phyloP scores from a whole-genome alignment of 2,888 invertebrate species.

The Pollenia griseotomentosa region DNA sequence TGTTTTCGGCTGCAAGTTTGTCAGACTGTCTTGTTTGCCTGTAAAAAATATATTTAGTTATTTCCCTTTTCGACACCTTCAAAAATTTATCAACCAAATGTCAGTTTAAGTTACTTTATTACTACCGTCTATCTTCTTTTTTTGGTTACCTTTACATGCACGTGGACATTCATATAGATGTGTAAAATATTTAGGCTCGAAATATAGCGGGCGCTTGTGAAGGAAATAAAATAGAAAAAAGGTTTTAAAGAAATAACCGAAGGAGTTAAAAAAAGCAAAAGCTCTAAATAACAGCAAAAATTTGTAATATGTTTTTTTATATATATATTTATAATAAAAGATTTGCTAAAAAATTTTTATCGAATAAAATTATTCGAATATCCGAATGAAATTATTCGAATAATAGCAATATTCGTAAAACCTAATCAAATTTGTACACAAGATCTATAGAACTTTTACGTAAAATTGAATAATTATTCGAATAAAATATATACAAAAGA shows the following conservation, averaged over 20 bases:
- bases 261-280: not conserved
- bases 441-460: too few species aligned
- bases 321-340: too few species aligned
- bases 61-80: conserved; percentile 67
- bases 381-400: not conserved
- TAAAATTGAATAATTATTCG: too few species aligned
- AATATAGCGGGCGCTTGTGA: conserved; percentile 30
- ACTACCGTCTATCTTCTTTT: conserved; percentile 63
- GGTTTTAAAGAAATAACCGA: not conserved
- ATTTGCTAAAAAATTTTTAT: too few species aligned
- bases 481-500: too few species aligned
- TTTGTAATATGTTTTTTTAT: too few species aligned
- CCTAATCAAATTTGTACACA: too few species aligned
- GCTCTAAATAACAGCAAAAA: not conserved
- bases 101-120: conserved; percentile 70
- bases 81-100: conserved; percentile 70
- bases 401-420: too few species aligned
- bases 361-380: not conserved
- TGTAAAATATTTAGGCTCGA: not conserved
- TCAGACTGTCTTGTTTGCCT: not conserved
- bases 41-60: conserved; percentile 37
- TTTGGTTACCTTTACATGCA: not conserved
- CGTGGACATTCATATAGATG: not conserved
- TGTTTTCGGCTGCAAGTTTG: not conserved
- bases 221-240: not conserved